Evolutionary conservation across 2,888 invertebrate genomes (phyloP).

Genomic region (Eretmocerus hayati): DNA sequence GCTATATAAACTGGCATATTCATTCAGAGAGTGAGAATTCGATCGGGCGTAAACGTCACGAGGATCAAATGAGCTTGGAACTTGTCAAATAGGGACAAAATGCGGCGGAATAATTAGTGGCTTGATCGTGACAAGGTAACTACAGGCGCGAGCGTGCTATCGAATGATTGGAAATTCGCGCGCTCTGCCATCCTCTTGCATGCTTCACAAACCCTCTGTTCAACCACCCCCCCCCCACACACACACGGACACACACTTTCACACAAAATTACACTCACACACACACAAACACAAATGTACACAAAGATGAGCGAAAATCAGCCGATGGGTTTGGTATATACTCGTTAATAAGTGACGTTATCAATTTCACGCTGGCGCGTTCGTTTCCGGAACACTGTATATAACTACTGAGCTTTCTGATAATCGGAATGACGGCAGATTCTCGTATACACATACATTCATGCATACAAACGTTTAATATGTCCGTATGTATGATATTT

Average conservation of each 20-base stretch:
- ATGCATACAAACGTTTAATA: background rate
- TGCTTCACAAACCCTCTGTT: too few relatives aligned
- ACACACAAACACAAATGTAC: too few relatives aligned
- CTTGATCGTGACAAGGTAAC: constrained; percentile 16
- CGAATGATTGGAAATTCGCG: constrained; percentile 5
- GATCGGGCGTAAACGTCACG: too few relatives aligned
- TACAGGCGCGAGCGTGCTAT: constrained; percentile 2
- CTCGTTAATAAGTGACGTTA: constrained; percentile 22
- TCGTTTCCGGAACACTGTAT: too few relatives aligned
- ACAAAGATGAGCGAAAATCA: too few relatives aligned
- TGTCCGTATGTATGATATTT: background rate
- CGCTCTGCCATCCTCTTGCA: too few relatives aligned
- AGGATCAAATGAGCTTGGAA: constrained; percentile 10
- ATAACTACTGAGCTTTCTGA: background rate
- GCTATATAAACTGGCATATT: too few relatives aligned
- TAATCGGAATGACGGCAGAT: background rate
- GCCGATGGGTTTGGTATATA: constrained; percentile 10
- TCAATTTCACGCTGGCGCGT: constrained; percentile 16
- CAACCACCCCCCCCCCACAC: too few relatives aligned
- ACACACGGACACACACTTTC: too few relatives aligned
- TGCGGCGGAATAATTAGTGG: constrained; percentile 12
- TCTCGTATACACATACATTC: background rate
- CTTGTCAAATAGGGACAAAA: too few relatives aligned
- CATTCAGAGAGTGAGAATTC: too few relatives aligned
- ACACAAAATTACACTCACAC: too few relatives aligned